Evolutionary conservation across 1,140 invertebrate species (phyloP), one percentile per base, ranked within the genome.

Genomic region (Drosophila biarmipes): DNA sequence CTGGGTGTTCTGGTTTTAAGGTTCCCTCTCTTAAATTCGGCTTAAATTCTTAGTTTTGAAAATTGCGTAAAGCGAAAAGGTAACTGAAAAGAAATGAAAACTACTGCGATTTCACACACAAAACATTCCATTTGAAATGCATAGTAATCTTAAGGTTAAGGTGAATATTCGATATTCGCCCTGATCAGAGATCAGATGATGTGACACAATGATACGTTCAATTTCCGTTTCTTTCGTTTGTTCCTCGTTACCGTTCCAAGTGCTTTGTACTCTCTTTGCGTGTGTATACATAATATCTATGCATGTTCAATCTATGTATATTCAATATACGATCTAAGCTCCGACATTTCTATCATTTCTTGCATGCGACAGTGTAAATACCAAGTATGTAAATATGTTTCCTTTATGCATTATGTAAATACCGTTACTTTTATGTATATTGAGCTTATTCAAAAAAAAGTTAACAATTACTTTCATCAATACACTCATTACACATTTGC

Each of bases 11-110:
- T 56, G 59, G 59, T 77, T 68, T 72, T 19, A 40, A 40, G 37
- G 24, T 49, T 67, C 49, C 52, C 19, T 62, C 38, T 66, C 14
- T 78, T 87, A 87, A 87, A 87, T 87, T 87, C 82, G 82, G 82
- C 75, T 87, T 86, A 74, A 38, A 62, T 62, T 43, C 54, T 43
- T 53, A 51, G 48, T 46, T 46, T 59, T 59, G 34, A 69, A 45
- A 69, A 38, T 68, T 48, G 49, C 67, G 42, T 69, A 14, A 71
- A 69, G 42, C 67, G 35, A 38, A 34, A 48, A 45, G 17, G 8
- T 37, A 52, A 45, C 29, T 21, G 14, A 31, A 15, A 69, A 55
- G 45, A 29, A 40, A 38, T 19, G 2, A 10, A 51, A 42, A 19
- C 17, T 11, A 40, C 10, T 8, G 17, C 11, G 27, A 12, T 34